Percentiles rank a stretch among this genome's conserved stretches.
Conservation (phyloP, 2,113 vertebrate genomes). For the Gallinago jamesoni region DNA sequence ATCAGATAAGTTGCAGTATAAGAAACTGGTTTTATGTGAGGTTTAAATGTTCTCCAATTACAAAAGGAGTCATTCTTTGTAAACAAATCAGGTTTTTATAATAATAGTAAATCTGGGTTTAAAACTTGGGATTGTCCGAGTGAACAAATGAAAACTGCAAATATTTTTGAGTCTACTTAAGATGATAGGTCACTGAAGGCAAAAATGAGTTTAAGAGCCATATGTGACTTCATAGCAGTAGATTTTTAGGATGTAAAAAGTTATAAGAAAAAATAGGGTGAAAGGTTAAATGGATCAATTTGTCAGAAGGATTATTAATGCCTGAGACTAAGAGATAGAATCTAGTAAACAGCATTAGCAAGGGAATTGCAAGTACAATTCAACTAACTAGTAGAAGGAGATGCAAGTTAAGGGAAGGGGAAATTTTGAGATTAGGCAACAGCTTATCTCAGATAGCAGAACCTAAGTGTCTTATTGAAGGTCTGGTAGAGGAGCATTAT, state of each 20-base stretch:
- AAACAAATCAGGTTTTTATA: not conserved
- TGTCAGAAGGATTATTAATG: slow-evolving; percentile 19
- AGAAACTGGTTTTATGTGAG: not conserved
- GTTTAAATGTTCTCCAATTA: not conserved
- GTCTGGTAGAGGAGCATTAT: not conserved
- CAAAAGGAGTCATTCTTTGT: not conserved
- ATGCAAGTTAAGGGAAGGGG: not conserved
- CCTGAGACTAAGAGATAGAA: slow-evolving; percentile 27
- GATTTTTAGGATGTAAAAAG: not conserved
- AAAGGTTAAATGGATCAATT: slow-evolving; percentile 6
- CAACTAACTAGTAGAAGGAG: not conserved
- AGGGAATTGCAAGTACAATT: not conserved
- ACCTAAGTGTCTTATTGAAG: not conserved
- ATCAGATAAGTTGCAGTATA: not conserved
- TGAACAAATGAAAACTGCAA: not conserved
- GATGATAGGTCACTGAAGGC: not conserved
- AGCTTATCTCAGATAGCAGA: not conserved
- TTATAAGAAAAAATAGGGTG: not conserved
- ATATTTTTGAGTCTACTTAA: not conserved
- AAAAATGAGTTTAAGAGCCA: not conserved
- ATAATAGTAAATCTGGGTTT: not conserved
- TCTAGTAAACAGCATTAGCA: not conserved
- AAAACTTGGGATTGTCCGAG: not conserved
- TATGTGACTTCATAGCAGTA: not conserved
- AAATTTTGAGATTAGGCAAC: not conserved